phyloP scores from a whole-genome alignment of 1,140 invertebrate genomes.

The roundworm (Caenorhabditis elegans) region WBcel235 BX284605.5:2384001-2384500 shows the following conservation, averaged over 20 bases:
- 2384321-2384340: conserved; percentile 16
- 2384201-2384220: conserved; percentile 23
- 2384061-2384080: not conserved
- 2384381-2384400: not conserved
- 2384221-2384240: not conserved
- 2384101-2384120: not conserved
- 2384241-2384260: conserved; percentile 13
- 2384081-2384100: too few species aligned
- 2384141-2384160: conserved; percentile 14
- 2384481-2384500: not conserved
- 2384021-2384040: conserved; percentile 56
- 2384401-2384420: not conserved
- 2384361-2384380: not conserved
- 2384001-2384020: conserved; percentile 55
- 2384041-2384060: conserved; percentile 55
- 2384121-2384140: not conserved
- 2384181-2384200: not conserved
- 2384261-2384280: conserved; percentile 22
- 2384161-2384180: conserved; percentile 30
- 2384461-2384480: conserved; percentile 1
- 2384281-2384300: not conserved
- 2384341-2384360: conserved; percentile 4
- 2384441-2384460: not conserved
- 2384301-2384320: not conserved
- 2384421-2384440: not conserved